These are phyloP conservation scores for Odontomachus brunneus DNA, from an alignment of 1,140 invertebrate species.

Conservation along the genomic window DNA sequence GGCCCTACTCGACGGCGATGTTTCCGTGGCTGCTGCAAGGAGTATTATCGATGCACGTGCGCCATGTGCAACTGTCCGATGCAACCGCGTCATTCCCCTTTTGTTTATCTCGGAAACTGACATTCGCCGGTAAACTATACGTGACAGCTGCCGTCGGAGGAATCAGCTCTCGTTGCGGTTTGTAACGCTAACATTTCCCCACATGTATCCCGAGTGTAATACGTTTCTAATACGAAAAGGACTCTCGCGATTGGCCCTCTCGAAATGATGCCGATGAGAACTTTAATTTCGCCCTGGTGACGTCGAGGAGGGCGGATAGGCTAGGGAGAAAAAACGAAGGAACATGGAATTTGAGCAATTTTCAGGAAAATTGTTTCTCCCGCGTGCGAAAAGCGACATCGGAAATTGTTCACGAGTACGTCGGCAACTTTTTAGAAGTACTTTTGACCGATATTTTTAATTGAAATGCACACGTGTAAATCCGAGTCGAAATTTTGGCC, in stretches of 20 bases:
- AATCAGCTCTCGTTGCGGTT: slow-evolving; percentile 36
- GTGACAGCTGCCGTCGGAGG: slow-evolving; percentile 41
- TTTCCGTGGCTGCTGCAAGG: slow-evolving; percentile 10
- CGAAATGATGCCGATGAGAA: too few species aligned
- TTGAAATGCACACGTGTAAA: too few species aligned
- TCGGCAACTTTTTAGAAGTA: too few species aligned
- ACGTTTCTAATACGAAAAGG: neutral
- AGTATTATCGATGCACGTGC: slow-evolving; percentile 40
- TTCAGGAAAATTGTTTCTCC: neutral
- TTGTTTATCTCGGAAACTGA: slow-evolving; percentile 54
- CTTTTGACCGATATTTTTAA: too few species aligned
- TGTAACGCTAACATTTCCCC: slow-evolving; percentile 4
- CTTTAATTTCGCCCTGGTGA: too few species aligned
- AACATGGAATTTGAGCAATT: neutral
- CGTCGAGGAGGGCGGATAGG: too few species aligned
- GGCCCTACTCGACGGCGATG: slow-evolving; percentile 11
- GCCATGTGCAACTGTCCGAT: slow-evolving; percentile 37
- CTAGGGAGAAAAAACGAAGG: neutral
- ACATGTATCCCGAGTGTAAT: neutral
- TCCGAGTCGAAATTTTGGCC: too few species aligned
- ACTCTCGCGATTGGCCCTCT: neutral
- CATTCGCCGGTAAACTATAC: slow-evolving; percentile 21
- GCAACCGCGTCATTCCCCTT: slow-evolving; percentile 46
- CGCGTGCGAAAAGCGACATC: neutral
- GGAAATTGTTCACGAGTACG: neutral